Evolutionary conservation across 1,140 invertebrate species (phyloP).

Genomic region (Babylonia areolata): DNA sequence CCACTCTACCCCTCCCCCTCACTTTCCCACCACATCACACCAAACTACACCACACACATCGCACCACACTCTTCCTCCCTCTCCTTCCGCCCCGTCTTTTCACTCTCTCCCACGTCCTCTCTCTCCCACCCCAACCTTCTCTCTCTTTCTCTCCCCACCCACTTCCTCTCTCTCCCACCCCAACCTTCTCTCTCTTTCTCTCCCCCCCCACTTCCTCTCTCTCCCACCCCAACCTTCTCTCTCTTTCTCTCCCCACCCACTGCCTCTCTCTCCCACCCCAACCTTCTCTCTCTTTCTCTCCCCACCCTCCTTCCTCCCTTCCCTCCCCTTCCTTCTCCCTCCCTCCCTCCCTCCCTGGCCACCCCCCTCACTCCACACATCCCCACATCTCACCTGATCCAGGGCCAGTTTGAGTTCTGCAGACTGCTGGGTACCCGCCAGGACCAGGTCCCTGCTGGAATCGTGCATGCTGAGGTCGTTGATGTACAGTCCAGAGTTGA

Average conservation of each 20-base stretch:
- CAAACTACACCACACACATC: too few species aligned
- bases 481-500: conserved; percentile 93
- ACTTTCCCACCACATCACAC: too few species aligned
- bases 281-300: not conserved
- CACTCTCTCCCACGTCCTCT: not conserved
- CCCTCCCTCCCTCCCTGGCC: not conserved
- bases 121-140: not conserved
- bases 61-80: too few species aligned
- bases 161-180: not conserved
- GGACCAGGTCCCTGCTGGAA: conserved; percentile 96
- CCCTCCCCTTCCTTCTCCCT: not conserved
- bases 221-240: not conserved
- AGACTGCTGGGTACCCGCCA: conserved; percentile 97
- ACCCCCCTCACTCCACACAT: too few species aligned
- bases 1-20: too few species aligned
- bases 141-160: not conserved
- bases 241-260: not conserved
- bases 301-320: not conserved
- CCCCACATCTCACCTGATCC: conserved; percentile 82
- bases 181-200: not conserved
- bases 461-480: conserved; percentile 99
- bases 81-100: too few species aligned
- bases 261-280: not conserved
- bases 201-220: not conserved
- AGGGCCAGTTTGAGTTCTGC: conserved; percentile 96